A percentile compares a stretch with the other conserved stretches of the same genome.
phyloP scores from a whole-genome alignment of 2,113 vertebrate genomes.

The Bos javanicus region DNA sequence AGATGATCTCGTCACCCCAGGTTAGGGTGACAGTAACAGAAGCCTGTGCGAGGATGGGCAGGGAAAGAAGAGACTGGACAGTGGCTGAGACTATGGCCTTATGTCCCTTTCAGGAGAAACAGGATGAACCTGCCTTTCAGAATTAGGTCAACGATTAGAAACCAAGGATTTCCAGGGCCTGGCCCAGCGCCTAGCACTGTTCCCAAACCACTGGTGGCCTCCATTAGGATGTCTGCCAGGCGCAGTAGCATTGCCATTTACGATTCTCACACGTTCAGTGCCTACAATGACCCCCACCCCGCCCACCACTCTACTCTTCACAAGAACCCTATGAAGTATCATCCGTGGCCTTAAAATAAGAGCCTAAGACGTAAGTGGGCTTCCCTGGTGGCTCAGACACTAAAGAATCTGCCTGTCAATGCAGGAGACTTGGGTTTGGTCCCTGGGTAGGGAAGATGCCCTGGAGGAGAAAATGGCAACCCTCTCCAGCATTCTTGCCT shows the following conservation, averaged over 20 bases:
- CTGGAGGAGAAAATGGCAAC: background rate
- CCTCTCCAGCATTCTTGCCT: background rate
- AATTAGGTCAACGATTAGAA: background rate
- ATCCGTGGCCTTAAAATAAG: background rate
- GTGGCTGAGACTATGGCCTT: rapidly evolving
- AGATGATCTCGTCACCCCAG: background rate
- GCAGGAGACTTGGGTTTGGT: background rate
- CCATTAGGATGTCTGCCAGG: rapidly evolving
- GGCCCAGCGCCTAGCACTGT: no score
- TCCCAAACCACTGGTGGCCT: background rate
- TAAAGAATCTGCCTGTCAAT: background rate
- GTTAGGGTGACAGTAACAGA: background rate
- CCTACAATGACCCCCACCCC: rapidly evolving
- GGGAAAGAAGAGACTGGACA: background rate
- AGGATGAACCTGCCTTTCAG: background rate
- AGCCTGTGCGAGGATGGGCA: rapidly evolving
- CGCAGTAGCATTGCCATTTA: rapidly evolving
- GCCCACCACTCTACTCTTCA: background rate
- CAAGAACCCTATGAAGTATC: background rate
- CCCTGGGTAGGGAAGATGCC: background rate
- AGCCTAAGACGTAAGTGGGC: background rate
- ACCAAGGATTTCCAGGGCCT: background rate
- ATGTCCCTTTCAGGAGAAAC: background rate
- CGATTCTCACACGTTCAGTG: background rate
- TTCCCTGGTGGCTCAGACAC: background rate